These are phyloP conservation scores for Myotis pilosus DNA, from an alignment of 2,797 vertebrate species.

Conservation along the genomic window DNA sequence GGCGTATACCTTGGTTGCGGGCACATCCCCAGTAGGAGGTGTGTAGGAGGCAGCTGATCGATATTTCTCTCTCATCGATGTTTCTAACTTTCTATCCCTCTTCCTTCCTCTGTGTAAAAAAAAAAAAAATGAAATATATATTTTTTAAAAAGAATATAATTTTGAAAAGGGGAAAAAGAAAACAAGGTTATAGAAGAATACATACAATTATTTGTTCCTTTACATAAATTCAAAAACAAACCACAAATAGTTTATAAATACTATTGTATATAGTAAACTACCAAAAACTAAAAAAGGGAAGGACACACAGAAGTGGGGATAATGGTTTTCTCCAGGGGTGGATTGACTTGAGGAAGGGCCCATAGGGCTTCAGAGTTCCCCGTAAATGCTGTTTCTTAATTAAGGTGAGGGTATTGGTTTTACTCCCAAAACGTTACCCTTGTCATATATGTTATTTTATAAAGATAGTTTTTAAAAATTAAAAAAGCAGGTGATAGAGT, in stretches of 20 bases:
- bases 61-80: no score
- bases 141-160: no score
- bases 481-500: not conserved
- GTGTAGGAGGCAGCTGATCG: no score
- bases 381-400: not conserved
- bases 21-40: no score
- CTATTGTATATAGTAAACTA: not conserved
- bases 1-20: no score
- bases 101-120: no score
- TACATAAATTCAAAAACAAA: not conserved
- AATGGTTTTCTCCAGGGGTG: not conserved
- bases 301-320: not conserved
- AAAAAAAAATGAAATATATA: no score
- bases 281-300: not conserved
- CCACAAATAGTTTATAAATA: not conserved
- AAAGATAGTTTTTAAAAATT: slow-evolving; percentile 41
- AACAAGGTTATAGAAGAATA: not conserved
- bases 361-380: not conserved
- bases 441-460: slow-evolving; percentile 17
- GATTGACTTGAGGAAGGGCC: not conserved
- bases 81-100: no score
- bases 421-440: not conserved
- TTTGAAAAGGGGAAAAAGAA: no score
- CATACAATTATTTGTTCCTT: not conserved
- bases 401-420: not conserved